Base-by-base conservation (phyloP, 2,888 invertebrate species). In the Pandemis heparana region DNA sequence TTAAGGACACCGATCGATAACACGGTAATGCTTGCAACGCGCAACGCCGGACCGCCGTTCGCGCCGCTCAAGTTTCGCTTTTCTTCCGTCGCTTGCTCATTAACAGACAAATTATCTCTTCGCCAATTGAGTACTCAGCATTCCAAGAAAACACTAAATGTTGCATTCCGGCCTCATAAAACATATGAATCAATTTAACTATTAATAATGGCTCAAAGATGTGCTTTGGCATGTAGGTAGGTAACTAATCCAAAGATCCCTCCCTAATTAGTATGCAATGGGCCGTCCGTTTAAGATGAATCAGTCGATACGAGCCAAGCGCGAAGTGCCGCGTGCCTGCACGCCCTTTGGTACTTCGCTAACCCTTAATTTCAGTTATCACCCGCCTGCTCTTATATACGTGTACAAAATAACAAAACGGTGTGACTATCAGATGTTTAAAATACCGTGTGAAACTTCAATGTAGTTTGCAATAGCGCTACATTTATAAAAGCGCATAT, bases 1-100 rank as follows among this genome's bases (percentile, higher is more conserved):
- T 89, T 88, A 89, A 88, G 87, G 85, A 90, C 87, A 83, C 88
- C 89, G 89, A 90, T 92, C 90, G 90, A 92, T 91, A 90, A 89
- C 87, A 86, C 84, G 92, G 90, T 92, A 92, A 91, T 90, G 87
- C 87, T 81, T 88, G 91, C 90, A 90, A 92, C 91, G 88, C 84
- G 91, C 90, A 90, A 92, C 91, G 88, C 84, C 85, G 81, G 85
- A 80, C 85, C 82, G 84, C 83, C 86, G 79, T 80, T 85, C 83
- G 85, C 83, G 82, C 81, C 79, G 79, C 80, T 85, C 83, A 85
- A 87, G 86, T 85, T 85, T 82, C 87, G 88, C 87, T 85, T 83
- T 82, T 70, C 60, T 41, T 61, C 64, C 60, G 39, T 51, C 67
- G 43, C 74, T 9, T 16, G 65, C 16, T 59, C 59, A 38, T 51